These are phyloP conservation scores for Lasioglossum morio DNA, from an alignment of 2,888 invertebrate species.

Conservation along the genomic window DNA sequence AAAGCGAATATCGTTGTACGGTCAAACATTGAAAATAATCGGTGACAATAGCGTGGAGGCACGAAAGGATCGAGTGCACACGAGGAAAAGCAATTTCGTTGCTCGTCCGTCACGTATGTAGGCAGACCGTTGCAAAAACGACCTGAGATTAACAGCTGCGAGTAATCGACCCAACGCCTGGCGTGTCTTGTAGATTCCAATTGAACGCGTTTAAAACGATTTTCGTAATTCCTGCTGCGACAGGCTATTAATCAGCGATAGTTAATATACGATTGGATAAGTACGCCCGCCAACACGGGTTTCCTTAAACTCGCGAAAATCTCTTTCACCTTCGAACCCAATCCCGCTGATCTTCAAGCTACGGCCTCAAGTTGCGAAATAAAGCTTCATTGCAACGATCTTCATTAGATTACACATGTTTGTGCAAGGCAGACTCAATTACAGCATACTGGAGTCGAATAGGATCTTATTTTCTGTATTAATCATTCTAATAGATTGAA, in stretches of 20 bases:
- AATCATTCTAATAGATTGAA: background rate
- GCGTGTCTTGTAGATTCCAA: conserved; percentile 12
- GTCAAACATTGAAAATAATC: background rate
- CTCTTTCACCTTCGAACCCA: background rate
- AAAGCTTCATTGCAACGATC: background rate
- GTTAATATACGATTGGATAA: background rate
- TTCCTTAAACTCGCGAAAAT: conserved; percentile 5
- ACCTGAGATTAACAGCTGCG: conserved; percentile 35
- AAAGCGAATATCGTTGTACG: background rate
- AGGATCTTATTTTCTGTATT: background rate
- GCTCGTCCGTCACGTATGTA: conserved; percentile 26
- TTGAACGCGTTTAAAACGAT: conserved; percentile 18
- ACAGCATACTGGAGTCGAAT: background rate
- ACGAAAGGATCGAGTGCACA: background rate
- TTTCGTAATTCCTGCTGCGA: conserved; percentile 8
- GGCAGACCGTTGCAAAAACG: conserved; percentile 55
- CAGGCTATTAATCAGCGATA: background rate
- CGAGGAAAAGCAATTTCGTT: conserved; percentile 27
- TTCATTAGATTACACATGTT: background rate
- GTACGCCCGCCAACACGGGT: background rate
- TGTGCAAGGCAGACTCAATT: background rate
- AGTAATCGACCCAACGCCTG: conserved; percentile 17
- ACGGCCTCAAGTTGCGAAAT: background rate
- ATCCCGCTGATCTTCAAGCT: background rate
- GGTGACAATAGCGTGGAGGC: background rate